Evolutionary conservation across 2,113 vertebrate genomes (phyloP).

Genomic region (Passer montanus): DNA sequence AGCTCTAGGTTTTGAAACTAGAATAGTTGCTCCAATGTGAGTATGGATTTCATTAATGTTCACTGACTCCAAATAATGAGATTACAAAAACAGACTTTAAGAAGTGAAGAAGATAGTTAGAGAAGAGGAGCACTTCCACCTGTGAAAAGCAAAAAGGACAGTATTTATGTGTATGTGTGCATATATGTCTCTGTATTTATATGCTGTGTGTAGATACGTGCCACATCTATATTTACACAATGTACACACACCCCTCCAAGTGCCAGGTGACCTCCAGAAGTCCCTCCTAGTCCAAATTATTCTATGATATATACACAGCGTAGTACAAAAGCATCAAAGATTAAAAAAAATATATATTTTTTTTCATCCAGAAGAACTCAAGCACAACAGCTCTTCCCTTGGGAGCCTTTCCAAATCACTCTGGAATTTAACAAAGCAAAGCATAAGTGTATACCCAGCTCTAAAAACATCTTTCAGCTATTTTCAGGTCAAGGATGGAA

Average conservation of each 20-base stretch:
- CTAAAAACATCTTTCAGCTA: neutral
- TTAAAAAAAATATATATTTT: too few relatives aligned
- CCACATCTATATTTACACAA: neutral
- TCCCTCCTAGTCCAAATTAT: neutral
- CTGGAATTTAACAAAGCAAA: slow-evolving; percentile 15
- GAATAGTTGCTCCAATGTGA: neutral
- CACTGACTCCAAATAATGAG: neutral
- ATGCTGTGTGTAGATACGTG: neutral
- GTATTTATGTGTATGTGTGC: neutral
- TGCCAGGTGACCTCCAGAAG: neutral
- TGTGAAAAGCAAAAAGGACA: neutral
- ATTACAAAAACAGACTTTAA: neutral
- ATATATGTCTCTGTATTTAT: neutral
- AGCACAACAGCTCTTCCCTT: neutral
- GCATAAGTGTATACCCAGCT: neutral
- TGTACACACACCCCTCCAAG: rapidly evolving
- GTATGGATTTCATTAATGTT: neutral
- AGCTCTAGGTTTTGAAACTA: neutral
- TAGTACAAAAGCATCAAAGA: neutral
- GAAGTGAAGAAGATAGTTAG: neutral
- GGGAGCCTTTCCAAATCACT: slow-evolving; percentile 4
- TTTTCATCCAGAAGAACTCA: neutral
- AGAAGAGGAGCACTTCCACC: neutral
- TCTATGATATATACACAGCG: neutral
- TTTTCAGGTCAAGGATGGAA: slow-evolving; percentile 21